A percentile compares a stretch with the other conserved stretches of the same genome.
phyloP scores from a whole-genome alignment of 2,113 vertebrate species.

The Psephotus haematonotus region DNA sequence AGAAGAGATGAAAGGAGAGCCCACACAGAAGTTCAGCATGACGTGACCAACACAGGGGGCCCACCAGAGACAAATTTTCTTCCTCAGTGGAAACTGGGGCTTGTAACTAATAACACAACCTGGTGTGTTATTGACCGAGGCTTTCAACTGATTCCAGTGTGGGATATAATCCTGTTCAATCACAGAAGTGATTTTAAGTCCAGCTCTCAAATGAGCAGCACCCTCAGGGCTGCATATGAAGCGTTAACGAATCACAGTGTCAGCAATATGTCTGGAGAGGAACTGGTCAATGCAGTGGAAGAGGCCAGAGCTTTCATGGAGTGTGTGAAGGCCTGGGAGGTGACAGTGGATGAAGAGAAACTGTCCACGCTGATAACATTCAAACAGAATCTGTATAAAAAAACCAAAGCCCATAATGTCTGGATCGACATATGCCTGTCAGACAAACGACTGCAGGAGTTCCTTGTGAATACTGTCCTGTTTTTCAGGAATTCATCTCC shows the following conservation, averaged over 20 bases:
- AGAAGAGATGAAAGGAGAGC: neutral
- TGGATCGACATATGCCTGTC: constrained; percentile 69
- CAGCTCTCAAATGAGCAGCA: neutral
- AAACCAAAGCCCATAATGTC: neutral
- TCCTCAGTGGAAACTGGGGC: constrained; percentile 57
- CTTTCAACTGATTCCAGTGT: constrained; percentile 59
- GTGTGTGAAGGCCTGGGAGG: constrained; percentile 25
- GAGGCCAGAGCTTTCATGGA: constrained; percentile 36
- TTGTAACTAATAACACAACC: constrained; percentile 48
- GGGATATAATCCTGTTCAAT: constrained; percentile 60
- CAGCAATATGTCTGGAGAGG: neutral
- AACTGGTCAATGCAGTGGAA: neutral
- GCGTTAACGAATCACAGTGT: neutral
- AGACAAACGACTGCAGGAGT: constrained; percentile 43
- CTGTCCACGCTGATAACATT: constrained; percentile 12
- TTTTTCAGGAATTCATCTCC: neutral
- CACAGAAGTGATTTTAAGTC: constrained; percentile 61
- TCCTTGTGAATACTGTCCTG: constrained; percentile 20
- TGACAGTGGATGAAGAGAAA: neutral
- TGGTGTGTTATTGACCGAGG: constrained; percentile 70
- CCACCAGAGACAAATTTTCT: constrained; percentile 23
- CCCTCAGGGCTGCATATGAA: constrained; percentile 6
- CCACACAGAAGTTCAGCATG: neutral
- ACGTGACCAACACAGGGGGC: constrained; percentile 45
- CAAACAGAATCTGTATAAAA: constrained; percentile 25